Evolutionary conservation across 2,797 vertebrate species (phyloP), one percentile per base, ranked within the genome.

Genomic region (Ibycter americanus): DNA sequence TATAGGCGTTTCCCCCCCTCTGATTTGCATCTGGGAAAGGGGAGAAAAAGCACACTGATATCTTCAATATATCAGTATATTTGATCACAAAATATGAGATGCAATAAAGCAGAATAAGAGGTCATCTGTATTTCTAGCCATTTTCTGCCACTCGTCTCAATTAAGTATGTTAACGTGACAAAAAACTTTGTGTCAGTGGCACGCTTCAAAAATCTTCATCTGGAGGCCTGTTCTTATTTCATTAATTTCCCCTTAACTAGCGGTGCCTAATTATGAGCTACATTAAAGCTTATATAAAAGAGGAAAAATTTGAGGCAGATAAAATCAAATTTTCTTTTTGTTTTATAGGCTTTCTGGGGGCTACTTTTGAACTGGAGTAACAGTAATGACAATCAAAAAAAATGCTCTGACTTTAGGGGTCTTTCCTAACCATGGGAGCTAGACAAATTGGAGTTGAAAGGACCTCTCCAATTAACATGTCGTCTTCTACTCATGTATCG

Each of bases 381-480:
- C 46, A 83, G 51, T 46, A 93, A 79, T 49, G 44, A 16, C 47
- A 59, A 65, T 73, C 25, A 11, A 17, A 90, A 76, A 71, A 25
- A 17, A 36, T 51, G 23, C 56, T 90, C 47, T 90, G 83, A 49
- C 86, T 94, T 85, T 25, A 52, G 74, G 66, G 62, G 23, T 89
- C 62, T 55, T 72, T 84, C 82, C 58, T 63, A 87, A 56, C 49
- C 16, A 17, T 1, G 6, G 71, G 66, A 91, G 19, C 79, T 36
- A 82, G 82, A 86, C 84, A 91, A 95, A 94, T 85, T 62, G 27
- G 44, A 90, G 31, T 76, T 92, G 93, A 95, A 95, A 93, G 72
- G 82, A 56, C 56, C 65, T 85, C 34, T 74, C 63, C 76, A 91
- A 95, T 95, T 95, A 95, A 65, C 11, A 29, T 34, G 14, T 59